Conservation (phyloP, 2,113 vertebrate species). For the Chrysochloris asiatica region DNA sequence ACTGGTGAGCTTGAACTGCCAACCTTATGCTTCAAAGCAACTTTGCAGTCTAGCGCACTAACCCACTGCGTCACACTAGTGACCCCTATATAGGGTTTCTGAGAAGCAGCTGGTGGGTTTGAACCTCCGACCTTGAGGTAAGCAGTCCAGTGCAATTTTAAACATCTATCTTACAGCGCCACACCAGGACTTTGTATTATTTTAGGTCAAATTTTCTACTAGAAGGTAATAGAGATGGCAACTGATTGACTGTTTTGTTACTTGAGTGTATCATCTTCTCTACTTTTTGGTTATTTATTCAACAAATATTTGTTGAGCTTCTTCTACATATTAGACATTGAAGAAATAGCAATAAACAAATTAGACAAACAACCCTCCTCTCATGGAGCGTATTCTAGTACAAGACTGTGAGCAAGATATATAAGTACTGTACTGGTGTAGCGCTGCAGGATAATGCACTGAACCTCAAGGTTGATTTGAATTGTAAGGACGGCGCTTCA, state of each 20-base stretch:
- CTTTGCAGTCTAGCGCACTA: no score
- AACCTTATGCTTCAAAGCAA: no score
- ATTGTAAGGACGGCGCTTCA: no score
- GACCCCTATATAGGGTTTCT: no score
- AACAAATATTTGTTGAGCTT: slow-evolving; percentile 19
- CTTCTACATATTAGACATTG: background rate
- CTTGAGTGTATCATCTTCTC: background rate
- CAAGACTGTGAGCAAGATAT: background rate
- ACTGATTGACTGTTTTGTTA: background rate
- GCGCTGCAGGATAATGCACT: no score
- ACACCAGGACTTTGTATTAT: background rate
- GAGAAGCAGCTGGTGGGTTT: no score
- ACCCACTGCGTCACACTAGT: no score
- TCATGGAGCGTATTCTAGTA: background rate
- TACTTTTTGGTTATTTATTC: slow-evolving; percentile 8
- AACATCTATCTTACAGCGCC: no score
- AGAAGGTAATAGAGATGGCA: background rate
- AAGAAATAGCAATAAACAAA: background rate
- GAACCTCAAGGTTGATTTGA: no score
- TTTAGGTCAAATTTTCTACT: slow-evolving; percentile 12
- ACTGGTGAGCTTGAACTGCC: no score
- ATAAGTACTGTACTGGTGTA: background rate
- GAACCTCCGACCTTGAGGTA: no score
- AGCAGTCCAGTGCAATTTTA: no score
- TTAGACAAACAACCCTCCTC: background rate